Evolutionary conservation across 1,140 invertebrate species (phyloP).

Genomic region (Aphaenogaster ashmeadi): DNA sequence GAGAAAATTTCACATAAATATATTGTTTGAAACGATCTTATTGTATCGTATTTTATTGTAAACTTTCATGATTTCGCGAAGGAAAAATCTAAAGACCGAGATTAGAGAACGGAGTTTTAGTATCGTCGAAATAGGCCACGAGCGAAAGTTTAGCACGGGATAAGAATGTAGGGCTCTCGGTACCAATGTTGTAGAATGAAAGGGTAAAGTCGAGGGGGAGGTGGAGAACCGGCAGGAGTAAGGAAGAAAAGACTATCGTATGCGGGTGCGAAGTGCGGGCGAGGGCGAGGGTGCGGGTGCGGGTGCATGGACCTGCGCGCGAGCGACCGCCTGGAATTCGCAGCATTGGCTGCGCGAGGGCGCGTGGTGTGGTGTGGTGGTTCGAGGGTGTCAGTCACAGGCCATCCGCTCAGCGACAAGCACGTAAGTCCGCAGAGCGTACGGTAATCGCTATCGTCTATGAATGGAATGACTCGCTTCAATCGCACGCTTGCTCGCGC

Average conservation of each 20-base stretch:
- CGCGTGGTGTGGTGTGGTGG: constrained; percentile 77
- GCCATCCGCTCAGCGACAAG: constrained; percentile 85
- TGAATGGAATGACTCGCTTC: constrained; percentile 5
- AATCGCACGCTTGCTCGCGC: constrained; percentile 20
- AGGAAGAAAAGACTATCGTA: constrained; percentile 16
- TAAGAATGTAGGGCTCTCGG: constrained; percentile 37
- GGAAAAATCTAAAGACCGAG: not conserved
- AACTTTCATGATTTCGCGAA: not conserved
- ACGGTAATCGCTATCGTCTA: constrained; percentile 30
- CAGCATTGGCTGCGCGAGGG: constrained; percentile 72
- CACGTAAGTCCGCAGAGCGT: constrained; percentile 83
- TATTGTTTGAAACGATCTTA: not conserved
- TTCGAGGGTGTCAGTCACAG: constrained; percentile 86
- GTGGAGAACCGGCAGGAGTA: not conserved
- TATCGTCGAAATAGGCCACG: not conserved
- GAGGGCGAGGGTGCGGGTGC: constrained; percentile 47
- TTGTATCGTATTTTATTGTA: not conserved
- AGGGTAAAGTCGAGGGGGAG: not conserved
- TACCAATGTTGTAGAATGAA: constrained; percentile 13
- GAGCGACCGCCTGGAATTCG: constrained; percentile 67
- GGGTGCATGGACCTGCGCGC: constrained; percentile 71
- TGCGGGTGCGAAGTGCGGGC: constrained; percentile 6
- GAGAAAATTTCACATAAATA: not conserved
- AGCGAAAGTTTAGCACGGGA: constrained; percentile 1
- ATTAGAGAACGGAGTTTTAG: constrained; percentile 9